Evolutionary conservation across 2,113 vertebrate species (phyloP), one percentile per base, ranked within the genome.

Genomic region (Carassius carassius): DNA sequence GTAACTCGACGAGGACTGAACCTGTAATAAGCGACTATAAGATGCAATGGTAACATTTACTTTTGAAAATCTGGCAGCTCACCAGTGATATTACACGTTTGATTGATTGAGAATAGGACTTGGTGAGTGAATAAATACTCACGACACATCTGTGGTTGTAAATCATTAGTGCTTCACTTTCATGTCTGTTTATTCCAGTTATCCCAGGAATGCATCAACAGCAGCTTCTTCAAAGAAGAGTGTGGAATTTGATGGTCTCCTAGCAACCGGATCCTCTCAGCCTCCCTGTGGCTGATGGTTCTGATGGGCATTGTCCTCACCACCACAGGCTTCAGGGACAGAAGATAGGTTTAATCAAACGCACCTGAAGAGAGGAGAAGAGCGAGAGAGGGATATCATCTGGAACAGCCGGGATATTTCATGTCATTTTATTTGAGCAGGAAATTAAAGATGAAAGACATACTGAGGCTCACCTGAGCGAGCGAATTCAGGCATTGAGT

Each of bases 281-380:
- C 78, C 37, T 47, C 58, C 56, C 44, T n/a, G 76, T 62, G 35
- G 54, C 35, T n/a, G 79, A 81, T 51, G 79, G 62, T 65, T 25
- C 17, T 51, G 79, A 69, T 69, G 79, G 79, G 62, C 60, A 69
- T 67, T 51, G 62, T 67, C 62, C 79, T 81, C 63, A 51, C 62
- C 41, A 69, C 37, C 62, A 5, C 23, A 25, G 79, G 44, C 79
- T 69, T 65, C 25, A 51, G 60, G 78, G 41, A 47, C 78, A 63
- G 60, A 32, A 67, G 60, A 80, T 49, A n/a, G 41, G 62, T 69
- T 69, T 81, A 81, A 81, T 81, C 79, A 69, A 69, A 76, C 25
- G 3, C 3, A 17, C 63, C 62, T 54, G 62, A 67, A 51, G 62
- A 54, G 58, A 44, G 19, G n/a, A 29, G 29, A 67, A 67, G 29